Percentiles rank a stretch among this genome's conserved stretches.
Conservation (phyloP, 2,113 vertebrate species). For the Fukomys damarensis region DNA sequence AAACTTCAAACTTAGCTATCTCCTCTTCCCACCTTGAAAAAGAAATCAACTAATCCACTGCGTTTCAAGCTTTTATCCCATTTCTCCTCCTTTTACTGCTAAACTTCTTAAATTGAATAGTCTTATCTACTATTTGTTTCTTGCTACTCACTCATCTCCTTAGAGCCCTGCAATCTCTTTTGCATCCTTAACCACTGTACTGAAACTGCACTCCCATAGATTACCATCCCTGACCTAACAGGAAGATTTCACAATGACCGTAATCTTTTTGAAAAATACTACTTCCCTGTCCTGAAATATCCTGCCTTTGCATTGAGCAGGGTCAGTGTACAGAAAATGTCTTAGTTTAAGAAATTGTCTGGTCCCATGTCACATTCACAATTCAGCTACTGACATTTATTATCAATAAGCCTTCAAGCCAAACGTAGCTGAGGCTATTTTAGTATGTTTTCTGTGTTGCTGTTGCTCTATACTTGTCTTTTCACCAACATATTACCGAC, state of each 20-base stretch:
- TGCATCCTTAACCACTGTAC: slow-evolving; percentile 15
- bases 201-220: slow-evolving; percentile 39
- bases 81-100: slow-evolving; percentile 1
- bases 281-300: background rate
- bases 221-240: slow-evolving; percentile 23
- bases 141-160: background rate
- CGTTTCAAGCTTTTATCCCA: background rate
- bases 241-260: slow-evolving; percentile 8
- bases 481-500: background rate
- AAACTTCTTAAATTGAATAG: slow-evolving; percentile 43
- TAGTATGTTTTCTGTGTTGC: background rate
- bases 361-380: background rate
- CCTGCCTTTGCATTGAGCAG: background rate
- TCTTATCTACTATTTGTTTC: background rate
- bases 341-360: background rate
- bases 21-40: background rate
- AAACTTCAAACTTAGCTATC: background rate
- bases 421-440: slow-evolving; percentile 13
- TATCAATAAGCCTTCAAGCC: background rate
- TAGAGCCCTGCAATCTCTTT: background rate
- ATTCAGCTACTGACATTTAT: slow-evolving; percentile 32
- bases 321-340: slow-evolving; percentile 1
- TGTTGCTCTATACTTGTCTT: background rate
- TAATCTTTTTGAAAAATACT: background rate
- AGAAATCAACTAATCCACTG: background rate